phyloP scores from a whole-genome alignment of 2,888 invertebrate genomes.

The Helicoverpa assulta region DNA sequence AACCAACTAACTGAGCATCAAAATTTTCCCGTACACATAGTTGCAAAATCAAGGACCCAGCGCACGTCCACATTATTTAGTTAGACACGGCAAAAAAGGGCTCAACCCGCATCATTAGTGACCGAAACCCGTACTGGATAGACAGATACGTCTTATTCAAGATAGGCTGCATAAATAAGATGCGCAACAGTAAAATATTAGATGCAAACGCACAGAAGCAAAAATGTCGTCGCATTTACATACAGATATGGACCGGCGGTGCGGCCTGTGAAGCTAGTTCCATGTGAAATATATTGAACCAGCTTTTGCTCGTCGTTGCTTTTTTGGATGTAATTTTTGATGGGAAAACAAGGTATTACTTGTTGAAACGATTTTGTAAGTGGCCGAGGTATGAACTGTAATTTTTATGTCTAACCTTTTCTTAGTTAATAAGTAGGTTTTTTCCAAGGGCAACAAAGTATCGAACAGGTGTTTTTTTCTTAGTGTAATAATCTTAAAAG shows the following conservation, averaged over 20 bases:
- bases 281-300: slow-evolving; percentile 50
- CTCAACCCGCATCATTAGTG: slow-evolving; percentile 83
- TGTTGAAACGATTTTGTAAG: neutral
- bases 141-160: slow-evolving; percentile 86
- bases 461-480: neutral
- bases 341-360: slow-evolving; percentile 12
- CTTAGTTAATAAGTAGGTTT: neutral
- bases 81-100: slow-evolving; percentile 84
- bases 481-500: slow-evolving; percentile 34
- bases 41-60: slow-evolving; percentile 71
- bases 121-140: slow-evolving; percentile 74
- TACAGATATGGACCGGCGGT: slow-evolving; percentile 77
- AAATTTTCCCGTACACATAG: slow-evolving; percentile 60
- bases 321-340: slow-evolving; percentile 52
- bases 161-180: slow-evolving; percentile 82
- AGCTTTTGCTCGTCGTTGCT: slow-evolving; percentile 26
- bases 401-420: too few relatives aligned
- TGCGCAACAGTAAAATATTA: slow-evolving; percentile 84
- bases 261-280: slow-evolving; percentile 42
- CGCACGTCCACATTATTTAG: slow-evolving; percentile 83
- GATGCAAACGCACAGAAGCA: slow-evolving; percentile 86
- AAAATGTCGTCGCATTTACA: slow-evolving; percentile 86
- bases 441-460: neutral
- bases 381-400: neutral
- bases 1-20: slow-evolving; percentile 30